Evolutionary conservation across 2,797 vertebrate genomes (phyloP), one percentile per base, ranked within the genome.

Genomic region (Scleropages formosus): DNA sequence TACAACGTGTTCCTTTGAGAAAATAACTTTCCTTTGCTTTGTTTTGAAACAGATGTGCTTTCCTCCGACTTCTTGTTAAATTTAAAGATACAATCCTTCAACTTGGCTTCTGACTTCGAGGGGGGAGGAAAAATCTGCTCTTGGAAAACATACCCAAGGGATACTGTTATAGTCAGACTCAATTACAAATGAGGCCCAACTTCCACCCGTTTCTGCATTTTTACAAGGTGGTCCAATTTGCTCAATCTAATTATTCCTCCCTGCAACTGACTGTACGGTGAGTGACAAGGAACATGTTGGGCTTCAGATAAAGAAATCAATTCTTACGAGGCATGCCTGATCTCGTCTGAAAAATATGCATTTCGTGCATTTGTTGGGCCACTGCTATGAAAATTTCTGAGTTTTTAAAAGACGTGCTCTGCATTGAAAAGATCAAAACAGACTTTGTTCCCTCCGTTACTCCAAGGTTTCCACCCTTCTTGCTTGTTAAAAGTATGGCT

Each of bases 141-240:
- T 68, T 68, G 27, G 53, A 67, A 68, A 75, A 10, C 39, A 68
- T 31, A 60, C 64, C 39, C 74, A n/a, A 60, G 74, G 74, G 74
- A 75, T 46, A 16, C 74, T 60, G 56, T 60, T 68, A 75, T 9
- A 60, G 44, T 31, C 56, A 11, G 44, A 27, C 58, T 76, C 58
- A 61, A 76, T 70, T 76, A 71, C 44, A 62, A 76, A 63, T 68
- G 22, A 71, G 46, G 6, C 18, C 0, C 10, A 39, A 71, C 26
- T 53, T 76, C 58, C 59, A 18, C 39, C 44, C 22, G 18, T 62
- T 70, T 76, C 59, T 63, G 67, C 44, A 71, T 63, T 76, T 76
- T 76, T 76, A 71, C 67, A 63, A 76, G 66, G 67, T 27, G n/a
- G 46, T 61, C 75, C 75, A 70, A 76, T 71, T 71, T 62, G 39